Percentiles rank a stretch among this genome's conserved stretches.
phyloP scores from a whole-genome alignment of 37 sponge, comb jelly and placozoan genomes.

The Amphimedon queenslandica region DNA sequence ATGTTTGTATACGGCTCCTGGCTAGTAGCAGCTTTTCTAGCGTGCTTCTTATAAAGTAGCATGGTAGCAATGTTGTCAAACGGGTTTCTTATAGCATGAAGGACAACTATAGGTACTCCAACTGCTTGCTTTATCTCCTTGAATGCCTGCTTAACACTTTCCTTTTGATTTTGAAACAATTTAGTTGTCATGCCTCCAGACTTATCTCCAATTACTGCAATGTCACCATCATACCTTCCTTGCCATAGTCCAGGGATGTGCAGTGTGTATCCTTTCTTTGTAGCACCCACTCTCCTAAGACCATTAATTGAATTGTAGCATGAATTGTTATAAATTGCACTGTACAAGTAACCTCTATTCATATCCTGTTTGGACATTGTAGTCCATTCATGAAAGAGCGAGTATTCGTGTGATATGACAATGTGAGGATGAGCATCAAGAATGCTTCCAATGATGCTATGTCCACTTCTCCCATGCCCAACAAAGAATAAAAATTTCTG shows the following conservation, averaged over 20 bases:
- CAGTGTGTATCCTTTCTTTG: constrained; percentile 43
- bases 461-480: constrained; percentile 62
- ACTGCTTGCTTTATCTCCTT: constrained; percentile 15
- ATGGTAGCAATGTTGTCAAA: constrained; percentile 72
- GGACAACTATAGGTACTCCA: constrained; percentile 15
- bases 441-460: constrained; percentile 57
- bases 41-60: constrained; percentile 33
- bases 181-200: constrained; percentile 38
- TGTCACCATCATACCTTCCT: constrained; percentile 24
- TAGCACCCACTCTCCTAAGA: constrained; percentile 3
- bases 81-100: constrained; percentile 62
- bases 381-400: constrained; percentile 24
- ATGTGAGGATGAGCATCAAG: constrained; percentile 67
- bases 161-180: constrained; percentile 11
- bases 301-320: not conserved
- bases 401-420: constrained; percentile 57
- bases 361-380: not conserved
- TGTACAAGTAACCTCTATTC: constrained; percentile 18
- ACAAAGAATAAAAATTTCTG: constrained; percentile 51
- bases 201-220: constrained; percentile 42
- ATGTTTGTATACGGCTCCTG: constrained; percentile 8
- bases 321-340: constrained; percentile 22
- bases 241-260: constrained; percentile 32
- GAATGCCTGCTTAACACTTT: constrained; percentile 2
- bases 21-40: constrained; percentile 6